Percentiles rank a stretch among this genome's conserved stretches.
phyloP scores from a whole-genome alignment of 1,140 invertebrate species.

The Conopomorpha cramerella region DNA sequence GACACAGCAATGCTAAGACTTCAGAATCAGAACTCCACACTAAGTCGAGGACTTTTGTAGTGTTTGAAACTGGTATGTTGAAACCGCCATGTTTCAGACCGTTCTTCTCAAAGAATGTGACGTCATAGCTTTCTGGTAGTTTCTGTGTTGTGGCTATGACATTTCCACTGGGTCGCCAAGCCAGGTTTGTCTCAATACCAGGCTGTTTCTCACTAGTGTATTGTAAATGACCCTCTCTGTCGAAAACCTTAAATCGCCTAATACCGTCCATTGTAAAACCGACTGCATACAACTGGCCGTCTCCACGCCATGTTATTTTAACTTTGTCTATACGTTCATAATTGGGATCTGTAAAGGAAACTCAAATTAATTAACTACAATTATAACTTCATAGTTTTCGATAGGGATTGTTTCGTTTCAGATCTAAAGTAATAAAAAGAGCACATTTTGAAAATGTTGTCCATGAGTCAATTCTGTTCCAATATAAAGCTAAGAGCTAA shows the following conservation, averaged over 20 bases:
- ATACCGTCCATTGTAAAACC: conserved; percentile 62
- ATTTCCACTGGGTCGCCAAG: conserved; percentile 82
- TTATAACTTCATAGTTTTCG: too few species aligned
- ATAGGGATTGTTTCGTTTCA: too few species aligned
- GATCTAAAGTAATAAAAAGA: too few species aligned
- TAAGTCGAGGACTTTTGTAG: conserved; percentile 65
- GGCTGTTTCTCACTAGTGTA: conserved; percentile 73
- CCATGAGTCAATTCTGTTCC: too few species aligned
- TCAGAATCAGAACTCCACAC: conserved; percentile 82
- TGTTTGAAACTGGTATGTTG: conserved; percentile 65
- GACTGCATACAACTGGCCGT: conserved; percentile 83
- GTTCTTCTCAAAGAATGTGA: conserved; percentile 91
- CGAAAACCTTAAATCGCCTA: conserved; percentile 72
- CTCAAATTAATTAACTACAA: conserved; percentile 6
- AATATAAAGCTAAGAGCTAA: too few species aligned
- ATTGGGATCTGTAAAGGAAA: conserved; percentile 20
- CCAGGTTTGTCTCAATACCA: conserved; percentile 70
- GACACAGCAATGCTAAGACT: conserved; percentile 69
- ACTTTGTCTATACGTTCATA: conserved; percentile 61
- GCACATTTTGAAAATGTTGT: too few species aligned
- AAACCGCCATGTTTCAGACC: conserved; percentile 88
- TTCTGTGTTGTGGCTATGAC: conserved; percentile 76
- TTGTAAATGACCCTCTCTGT: conserved; percentile 72
- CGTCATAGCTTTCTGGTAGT: conserved; percentile 69
- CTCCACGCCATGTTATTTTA: conserved; percentile 80